Percentiles rank a stretch among this genome's conserved stretches.
phyloP scores from a whole-genome alignment of 2,113 vertebrate species.

The Corvus moneduloides region DNA sequence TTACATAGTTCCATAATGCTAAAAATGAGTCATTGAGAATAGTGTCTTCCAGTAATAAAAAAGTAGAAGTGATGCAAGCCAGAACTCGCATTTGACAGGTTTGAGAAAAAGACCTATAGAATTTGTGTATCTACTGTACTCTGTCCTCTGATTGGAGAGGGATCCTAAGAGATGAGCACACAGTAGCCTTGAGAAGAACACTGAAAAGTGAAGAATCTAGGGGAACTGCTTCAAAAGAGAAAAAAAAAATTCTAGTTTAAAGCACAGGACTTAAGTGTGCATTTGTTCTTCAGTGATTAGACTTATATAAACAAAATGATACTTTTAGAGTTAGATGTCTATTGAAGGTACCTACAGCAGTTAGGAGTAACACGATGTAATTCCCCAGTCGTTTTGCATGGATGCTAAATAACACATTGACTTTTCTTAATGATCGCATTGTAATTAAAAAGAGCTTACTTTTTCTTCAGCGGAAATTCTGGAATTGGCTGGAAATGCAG shows the following conservation, averaged over 20 bases:
- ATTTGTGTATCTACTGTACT: background rate
- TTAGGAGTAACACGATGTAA: background rate
- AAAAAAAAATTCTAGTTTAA: background rate
- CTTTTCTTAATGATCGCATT: background rate
- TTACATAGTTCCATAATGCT: background rate
- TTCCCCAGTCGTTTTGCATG: background rate
- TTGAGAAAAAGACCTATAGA: background rate
- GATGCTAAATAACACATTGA: background rate
- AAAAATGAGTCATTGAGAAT: background rate
- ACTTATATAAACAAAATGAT: background rate
- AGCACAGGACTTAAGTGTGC: background rate
- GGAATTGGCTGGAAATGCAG: slow-evolving; percentile 96
- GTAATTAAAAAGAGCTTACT: slow-evolving; percentile 17
- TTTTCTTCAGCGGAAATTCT: slow-evolving; percentile 89
- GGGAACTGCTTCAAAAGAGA: background rate
- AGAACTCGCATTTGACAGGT: background rate
- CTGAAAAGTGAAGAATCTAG: background rate
- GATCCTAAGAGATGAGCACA: background rate
- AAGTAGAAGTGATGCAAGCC: background rate
- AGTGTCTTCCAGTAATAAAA: background rate
- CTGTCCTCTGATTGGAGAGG: background rate
- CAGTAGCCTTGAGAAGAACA: background rate
- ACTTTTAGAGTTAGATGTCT: background rate
- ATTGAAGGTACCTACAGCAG: background rate
- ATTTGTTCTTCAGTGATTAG: background rate